phyloP scores from a whole-genome alignment of 2,113 vertebrate genomes.

The Bombycilla garrulus region DNA sequence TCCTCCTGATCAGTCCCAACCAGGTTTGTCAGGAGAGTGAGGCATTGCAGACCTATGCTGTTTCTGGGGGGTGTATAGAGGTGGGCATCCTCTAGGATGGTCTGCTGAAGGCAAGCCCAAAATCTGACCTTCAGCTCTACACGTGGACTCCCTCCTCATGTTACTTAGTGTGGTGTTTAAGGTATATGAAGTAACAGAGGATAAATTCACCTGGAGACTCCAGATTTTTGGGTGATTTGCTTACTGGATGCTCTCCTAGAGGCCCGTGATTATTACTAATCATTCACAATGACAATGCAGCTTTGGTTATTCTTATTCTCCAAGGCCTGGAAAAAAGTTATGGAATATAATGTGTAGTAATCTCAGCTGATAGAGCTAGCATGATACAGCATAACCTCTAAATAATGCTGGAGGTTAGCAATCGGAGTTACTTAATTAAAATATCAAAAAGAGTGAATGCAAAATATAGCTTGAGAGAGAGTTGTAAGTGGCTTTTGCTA shows the following conservation, averaged over 20 bases:
- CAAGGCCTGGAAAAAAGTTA: not conserved
- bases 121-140: not conserved
- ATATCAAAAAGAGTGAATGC: not conserved
- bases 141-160: not conserved
- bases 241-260: not conserved
- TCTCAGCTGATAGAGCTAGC: not conserved
- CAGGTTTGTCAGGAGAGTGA: not conserved
- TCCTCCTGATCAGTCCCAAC: not conserved
- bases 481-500: not conserved
- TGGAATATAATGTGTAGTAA: not conserved
- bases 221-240: not conserved
- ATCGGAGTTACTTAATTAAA: not conserved
- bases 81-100: too few species aligned
- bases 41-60: not conserved
- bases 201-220: not conserved
- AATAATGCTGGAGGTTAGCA: not conserved
- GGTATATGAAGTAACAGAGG: not conserved
- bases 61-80: not conserved
- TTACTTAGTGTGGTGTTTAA: not conserved
- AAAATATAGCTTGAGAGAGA: not conserved
- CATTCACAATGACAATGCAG: not conserved
- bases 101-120: not conserved
- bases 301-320: not conserved
- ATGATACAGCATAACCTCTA: not conserved
- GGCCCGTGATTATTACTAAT: not conserved